phyloP scores from a whole-genome alignment of 2,113 vertebrate genomes.

The Notarius lentiginosus region DNA sequence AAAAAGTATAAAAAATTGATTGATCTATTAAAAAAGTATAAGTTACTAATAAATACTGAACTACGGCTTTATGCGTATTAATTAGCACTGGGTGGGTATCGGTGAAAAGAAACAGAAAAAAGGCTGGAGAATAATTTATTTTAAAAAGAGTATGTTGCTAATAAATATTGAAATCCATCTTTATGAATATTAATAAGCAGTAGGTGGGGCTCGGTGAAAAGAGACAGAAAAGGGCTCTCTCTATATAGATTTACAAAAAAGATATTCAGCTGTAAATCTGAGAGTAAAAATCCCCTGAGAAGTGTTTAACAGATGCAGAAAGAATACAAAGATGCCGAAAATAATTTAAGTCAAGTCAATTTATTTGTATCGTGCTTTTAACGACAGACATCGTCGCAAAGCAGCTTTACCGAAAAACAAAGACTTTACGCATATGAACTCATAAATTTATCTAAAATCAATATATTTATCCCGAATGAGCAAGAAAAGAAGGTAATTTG shows the following conservation, averaged over 20 bases:
- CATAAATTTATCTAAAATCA: too few relatives aligned
- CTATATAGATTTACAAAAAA: not conserved
- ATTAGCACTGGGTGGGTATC: not conserved
- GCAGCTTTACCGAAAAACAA: too few relatives aligned
- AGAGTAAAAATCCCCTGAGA: not conserved
- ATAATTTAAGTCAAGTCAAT: not conserved
- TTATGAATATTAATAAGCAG: not conserved
- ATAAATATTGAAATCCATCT: not conserved
- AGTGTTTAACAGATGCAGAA: not conserved
- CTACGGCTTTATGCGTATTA: not conserved
- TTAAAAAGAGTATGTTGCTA: not conserved
- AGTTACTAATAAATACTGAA: not conserved
- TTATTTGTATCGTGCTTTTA: too few relatives aligned
- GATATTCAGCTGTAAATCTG: not conserved
- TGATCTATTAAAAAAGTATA: not conserved
- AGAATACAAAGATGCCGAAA: not conserved
- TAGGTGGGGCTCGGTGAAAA: not conserved
- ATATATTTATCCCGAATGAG: too few relatives aligned
- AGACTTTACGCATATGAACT: too few relatives aligned
- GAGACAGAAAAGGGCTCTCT: not conserved
- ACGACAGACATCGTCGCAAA: too few relatives aligned
- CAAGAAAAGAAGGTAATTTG: not conserved
- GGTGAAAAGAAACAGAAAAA: not conserved
- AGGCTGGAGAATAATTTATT: not conserved
- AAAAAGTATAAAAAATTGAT: too few relatives aligned